Base-by-base conservation (phyloP, 2,888 invertebrate species). In the Listrodromus nycthemerus region DNA sequence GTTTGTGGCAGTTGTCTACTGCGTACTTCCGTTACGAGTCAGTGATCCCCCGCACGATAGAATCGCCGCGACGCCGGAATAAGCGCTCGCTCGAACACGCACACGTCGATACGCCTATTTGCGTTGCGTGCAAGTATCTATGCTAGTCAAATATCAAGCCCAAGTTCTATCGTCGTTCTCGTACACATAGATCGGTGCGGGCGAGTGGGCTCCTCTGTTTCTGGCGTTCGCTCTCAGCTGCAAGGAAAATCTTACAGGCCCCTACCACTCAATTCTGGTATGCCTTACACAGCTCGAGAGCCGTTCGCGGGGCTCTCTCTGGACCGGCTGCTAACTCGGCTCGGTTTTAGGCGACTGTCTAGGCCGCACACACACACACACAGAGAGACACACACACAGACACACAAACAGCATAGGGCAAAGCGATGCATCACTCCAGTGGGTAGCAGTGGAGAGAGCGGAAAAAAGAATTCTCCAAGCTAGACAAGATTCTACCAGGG, bases 21-120 rank as follows among this genome's bases (percentile, higher is more conserved):
- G 45, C 52, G 74, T 27, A 70, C 79, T 80, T 83, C 79, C 79
- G 79, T 79, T 61, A 80, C 24, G 67, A 83, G 79, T 83, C 83
- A 83, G 79, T 79, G 83, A 79, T 83, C 83, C 79, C 75, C 50
- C 48, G 65, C 65, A 50, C 48, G 45, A 21, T 52, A 75, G 65
- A 79, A 48, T 33, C 70, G 74, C 66, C 41, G 61, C 70, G 76
- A 73, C 71, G 80, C 80, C 80, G 67, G 48, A 65, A 66, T 65
- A 58, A 24, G 61, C 37, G 61, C 76, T 50, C 63, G 65, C 75
- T 37, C 48, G 67, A 66, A 69, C 79, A 66, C 61, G 41, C 70
- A 61, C 66, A 71, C 41, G 24, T 73, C 50, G 66, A 71, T 67
- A 48, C 71, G 67, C 58, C 70, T 58, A 76, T 75, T 75, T 80